These are phyloP conservation scores for Brachionus rubens DNA, from an alignment of 1,140 invertebrate species.

Conservation along the genomic window DNA sequence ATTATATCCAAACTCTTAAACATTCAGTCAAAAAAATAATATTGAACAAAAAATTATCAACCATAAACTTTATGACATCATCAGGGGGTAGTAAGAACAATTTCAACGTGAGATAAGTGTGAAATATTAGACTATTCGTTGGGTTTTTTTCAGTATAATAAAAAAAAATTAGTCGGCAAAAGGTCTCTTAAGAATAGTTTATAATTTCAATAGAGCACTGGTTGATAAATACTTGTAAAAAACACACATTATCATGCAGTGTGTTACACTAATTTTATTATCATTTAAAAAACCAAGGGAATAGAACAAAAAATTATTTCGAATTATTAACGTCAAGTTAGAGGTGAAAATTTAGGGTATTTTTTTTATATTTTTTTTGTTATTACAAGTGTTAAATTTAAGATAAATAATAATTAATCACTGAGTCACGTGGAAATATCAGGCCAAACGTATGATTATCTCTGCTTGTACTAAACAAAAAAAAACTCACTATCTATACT, in stretches of 20 bases:
- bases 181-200: background rate
- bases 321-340: too few relatives aligned
- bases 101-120: background rate
- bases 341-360: too few relatives aligned
- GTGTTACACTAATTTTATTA: background rate
- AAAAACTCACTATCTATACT: background rate
- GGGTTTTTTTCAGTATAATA: background rate
- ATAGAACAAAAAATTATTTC: too few relatives aligned
- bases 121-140: background rate
- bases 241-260: slow-evolving; percentile 29
- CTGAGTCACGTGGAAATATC: background rate
- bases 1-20: too few relatives aligned
- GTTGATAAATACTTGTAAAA: slow-evolving; percentile 30
- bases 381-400: slow-evolving; percentile 5
- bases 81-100: too few relatives aligned
- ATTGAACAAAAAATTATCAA: too few relatives aligned
- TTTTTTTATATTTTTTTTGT: background rate
- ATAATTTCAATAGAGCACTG: background rate
- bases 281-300: too few relatives aligned
- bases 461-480: background rate
- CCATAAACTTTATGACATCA: too few relatives aligned
- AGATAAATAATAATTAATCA: background rate
- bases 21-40: too few relatives aligned
- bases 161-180: background rate
- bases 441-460: slow-evolving; percentile 27